Evolutionary conservation across 2,888 invertebrate species (phyloP).

Genomic region (Eueremaeus valkanovi): DNA sequence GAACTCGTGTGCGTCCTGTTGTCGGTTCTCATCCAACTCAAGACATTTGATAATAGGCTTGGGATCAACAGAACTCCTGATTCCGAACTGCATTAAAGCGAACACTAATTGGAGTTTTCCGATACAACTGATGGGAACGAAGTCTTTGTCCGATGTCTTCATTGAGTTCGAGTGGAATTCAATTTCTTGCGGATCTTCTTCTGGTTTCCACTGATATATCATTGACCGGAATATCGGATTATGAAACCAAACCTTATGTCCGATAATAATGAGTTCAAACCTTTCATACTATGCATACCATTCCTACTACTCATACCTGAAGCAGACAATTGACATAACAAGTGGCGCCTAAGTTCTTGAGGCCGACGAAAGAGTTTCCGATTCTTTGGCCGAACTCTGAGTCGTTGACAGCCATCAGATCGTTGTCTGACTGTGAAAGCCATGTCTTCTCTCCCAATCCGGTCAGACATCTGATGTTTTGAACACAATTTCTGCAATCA

Average conservation of each 20-base stretch:
- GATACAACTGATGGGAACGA: conserved; percentile 51
- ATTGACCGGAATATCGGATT: conserved; percentile 58
- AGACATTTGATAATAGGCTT: conserved; percentile 59
- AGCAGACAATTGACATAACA: conserved; percentile 64
- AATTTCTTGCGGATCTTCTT: conserved; percentile 44
- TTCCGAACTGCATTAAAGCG: conserved; percentile 60
- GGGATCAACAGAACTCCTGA: conserved; percentile 58
- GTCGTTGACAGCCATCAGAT: conserved; percentile 52
- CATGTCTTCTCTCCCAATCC: conserved; percentile 61
- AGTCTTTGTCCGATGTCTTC: not conserved
- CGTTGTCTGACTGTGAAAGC: conserved; percentile 54
- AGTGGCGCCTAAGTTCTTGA: conserved; percentile 63
- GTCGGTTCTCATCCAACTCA: conserved; percentile 59
- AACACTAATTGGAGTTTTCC: conserved; percentile 62
- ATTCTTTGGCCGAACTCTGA: conserved; percentile 49
- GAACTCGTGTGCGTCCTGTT: conserved; percentile 66
- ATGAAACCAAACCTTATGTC: conserved; percentile 61
- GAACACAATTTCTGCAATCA: conserved; percentile 58
- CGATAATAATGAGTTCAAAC: not conserved
- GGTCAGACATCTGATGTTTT: conserved; percentile 60
- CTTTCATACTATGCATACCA: not conserved
- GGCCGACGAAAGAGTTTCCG: conserved; percentile 56
- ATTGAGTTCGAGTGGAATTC: not conserved
- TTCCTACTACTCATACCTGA: conserved; percentile 48
- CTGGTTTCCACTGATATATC: conserved; percentile 59